A percentile compares a stretch with the other conserved stretches of the same genome.
These are phyloP conservation scores for Gnathonemus echidnorhynchus DNA, from an alignment of 2,113 vertebrate genomes.

Conservation along the genomic window DNA sequence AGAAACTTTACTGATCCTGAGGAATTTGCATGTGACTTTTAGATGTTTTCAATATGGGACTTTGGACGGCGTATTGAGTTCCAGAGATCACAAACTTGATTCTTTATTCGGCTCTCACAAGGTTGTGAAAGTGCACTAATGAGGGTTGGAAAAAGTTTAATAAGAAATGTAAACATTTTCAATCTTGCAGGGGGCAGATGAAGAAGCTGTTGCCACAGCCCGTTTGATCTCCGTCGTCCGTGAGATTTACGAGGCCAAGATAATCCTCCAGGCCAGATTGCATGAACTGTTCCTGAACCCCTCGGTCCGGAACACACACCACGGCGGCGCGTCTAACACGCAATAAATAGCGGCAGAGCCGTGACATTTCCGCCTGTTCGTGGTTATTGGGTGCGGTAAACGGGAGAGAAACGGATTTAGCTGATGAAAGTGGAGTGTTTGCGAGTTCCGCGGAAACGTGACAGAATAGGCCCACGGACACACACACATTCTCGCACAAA, in stretches of 20 bases:
- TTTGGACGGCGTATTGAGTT: too few species aligned
- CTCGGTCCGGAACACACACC: background rate
- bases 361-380: background rate
- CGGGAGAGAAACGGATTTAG: background rate
- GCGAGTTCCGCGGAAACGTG: background rate
- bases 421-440: slow-evolving; percentile 7
- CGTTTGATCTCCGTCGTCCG: slow-evolving; percentile 5
- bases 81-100: too few species aligned
- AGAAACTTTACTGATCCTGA: background rate
- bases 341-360: slow-evolving; percentile 8
- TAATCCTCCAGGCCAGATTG: background rate
- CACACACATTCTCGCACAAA: background rate
- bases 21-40: background rate
- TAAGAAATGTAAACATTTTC: background rate
- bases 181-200: background rate
- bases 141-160: background rate
- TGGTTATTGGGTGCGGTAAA: background rate
- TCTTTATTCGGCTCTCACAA: background rate
- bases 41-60: background rate
- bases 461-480: background rate
- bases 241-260: slow-evolving; percentile 7
- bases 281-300: slow-evolving; percentile 19
- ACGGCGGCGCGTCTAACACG: background rate
- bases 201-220: background rate
- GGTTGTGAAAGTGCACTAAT: background rate